phyloP scores from a whole-genome alignment of 2,797 vertebrate genomes.

The Macropus fuliginosus region DNA sequence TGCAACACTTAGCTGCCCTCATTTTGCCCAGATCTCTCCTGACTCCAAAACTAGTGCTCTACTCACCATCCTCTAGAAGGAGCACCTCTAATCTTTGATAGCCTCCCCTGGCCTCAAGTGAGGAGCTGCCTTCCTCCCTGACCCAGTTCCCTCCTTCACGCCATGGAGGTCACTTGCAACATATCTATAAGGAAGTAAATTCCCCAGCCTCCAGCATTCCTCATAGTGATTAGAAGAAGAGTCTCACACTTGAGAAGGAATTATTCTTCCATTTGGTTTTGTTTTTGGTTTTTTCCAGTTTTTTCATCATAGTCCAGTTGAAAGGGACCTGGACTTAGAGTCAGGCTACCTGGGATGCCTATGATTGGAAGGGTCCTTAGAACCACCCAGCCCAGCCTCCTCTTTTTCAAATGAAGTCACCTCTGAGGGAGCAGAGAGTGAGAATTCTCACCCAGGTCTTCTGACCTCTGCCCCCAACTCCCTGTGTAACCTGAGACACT shows the following conservation, averaged over 20 bases:
- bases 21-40: not conserved
- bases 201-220: not conserved
- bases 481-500: accelerated
- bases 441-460: not conserved
- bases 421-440: not conserved
- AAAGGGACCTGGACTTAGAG: not conserved
- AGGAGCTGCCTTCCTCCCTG: not conserved
- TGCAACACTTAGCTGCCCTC: not conserved
- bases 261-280: not conserved
- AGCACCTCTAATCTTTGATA: not conserved
- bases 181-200: not conserved
- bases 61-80: not conserved
- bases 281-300: not conserved
- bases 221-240: not conserved
- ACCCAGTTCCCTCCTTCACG: not conserved
- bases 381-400: not conserved
- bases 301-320: not conserved
- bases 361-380: not conserved
- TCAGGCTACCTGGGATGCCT: not conserved
- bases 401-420: not conserved
- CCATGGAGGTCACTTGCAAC: not conserved
- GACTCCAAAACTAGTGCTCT: not conserved
- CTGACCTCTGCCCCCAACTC: not conserved
- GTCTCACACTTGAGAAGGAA: not conserved
- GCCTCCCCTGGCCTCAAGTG: not conserved